Percentiles rank a stretch among this genome's conserved stretches.
phyloP scores from a whole-genome alignment of 2,797 vertebrate genomes.

The Paedocypris micromegethes region DNA sequence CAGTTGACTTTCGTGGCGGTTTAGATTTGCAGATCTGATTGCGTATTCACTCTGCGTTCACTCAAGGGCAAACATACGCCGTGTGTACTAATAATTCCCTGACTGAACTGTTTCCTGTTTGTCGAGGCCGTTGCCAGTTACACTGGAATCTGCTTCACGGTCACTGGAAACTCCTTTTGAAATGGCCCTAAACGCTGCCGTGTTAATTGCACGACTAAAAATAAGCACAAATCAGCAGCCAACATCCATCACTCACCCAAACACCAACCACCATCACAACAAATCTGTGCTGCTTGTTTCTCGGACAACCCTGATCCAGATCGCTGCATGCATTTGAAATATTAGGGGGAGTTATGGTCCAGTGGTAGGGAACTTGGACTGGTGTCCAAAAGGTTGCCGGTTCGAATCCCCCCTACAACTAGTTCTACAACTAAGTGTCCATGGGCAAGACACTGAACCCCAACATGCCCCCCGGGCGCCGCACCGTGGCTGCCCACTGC shows the following conservation, averaged over 20 bases:
- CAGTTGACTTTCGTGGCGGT: slow-evolving; percentile 2
- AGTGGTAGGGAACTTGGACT: too few relatives aligned
- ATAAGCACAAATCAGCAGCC: background rate
- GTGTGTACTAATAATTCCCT: slow-evolving; percentile 22
- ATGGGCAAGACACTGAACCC: too few relatives aligned
- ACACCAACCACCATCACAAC: background rate
- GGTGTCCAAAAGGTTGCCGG: too few relatives aligned
- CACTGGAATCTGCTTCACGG: background rate
- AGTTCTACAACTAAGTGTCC: too few relatives aligned
- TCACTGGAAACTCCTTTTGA: background rate
- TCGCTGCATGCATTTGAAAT: slow-evolving; percentile 9
- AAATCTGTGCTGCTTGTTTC: slow-evolving; percentile 7
- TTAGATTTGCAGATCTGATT: slow-evolving; percentile 19
- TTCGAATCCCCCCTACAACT: too few relatives aligned
- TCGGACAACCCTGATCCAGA: background rate
- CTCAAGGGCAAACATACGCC: slow-evolving; percentile 39
- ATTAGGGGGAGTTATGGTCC: too few relatives aligned
- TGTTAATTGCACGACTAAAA: background rate
- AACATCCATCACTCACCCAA: background rate
- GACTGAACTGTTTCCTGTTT: slow-evolving; percentile 17
- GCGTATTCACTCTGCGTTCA: slow-evolving; percentile 26
- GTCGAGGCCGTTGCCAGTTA: background rate
- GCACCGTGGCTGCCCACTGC: too few relatives aligned
- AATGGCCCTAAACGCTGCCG: slow-evolving; percentile 2
- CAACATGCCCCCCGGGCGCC: too few relatives aligned